Evolutionary conservation across 2,113 vertebrate genomes (phyloP), one percentile per base, ranked within the genome.

Genomic region (Sterrhoptilus dennistouni): DNA sequence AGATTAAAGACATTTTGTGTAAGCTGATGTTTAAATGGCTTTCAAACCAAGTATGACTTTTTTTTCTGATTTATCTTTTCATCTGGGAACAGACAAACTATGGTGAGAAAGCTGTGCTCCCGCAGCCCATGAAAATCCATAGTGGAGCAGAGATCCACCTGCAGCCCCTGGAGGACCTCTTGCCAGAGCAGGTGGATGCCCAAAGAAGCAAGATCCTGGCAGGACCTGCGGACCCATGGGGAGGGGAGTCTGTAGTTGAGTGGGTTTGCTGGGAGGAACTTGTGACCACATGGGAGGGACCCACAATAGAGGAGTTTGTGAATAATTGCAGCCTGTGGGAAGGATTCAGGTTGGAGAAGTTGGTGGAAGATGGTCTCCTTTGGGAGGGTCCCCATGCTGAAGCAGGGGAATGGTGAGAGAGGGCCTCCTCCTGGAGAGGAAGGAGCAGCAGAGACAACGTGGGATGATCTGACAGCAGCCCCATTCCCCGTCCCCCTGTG

Each of bases 1-100:
- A 90, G 47, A 89, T 68, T 60, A 63, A 95, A 72, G 21, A 65
- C 10, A n/a, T 93, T 93, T 89, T 83, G 65, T 64, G 61, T 83
- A 90, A 91, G 2, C 15, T 79, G 69, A 64, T 74, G 16, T 69
- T 96, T 80, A 93, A 93, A 94, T 35, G 50, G 27, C 12, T 89
- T 95, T 86, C 65, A 92, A 92, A 42, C 3, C 35, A 89, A 63
- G 44, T 71, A n/a, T 8, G 5, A 5, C 24, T 63, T 60, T 72
- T 78, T 42, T 53, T 84, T 12, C 31, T 72, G 9, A 33, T 83
- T 86, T 83, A 70, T 61, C 35, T 70, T 83, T 89, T 59, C 50
- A 70, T 74, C 68, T 83, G 47, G 50, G 35, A 88, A 63, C 31
- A 83, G 52, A 59, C 7, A 83, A 65, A 75, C 29, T 22, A 15